phyloP scores from a whole-genome alignment of 2,113 vertebrate genomes.

The Solea solea region DNA sequence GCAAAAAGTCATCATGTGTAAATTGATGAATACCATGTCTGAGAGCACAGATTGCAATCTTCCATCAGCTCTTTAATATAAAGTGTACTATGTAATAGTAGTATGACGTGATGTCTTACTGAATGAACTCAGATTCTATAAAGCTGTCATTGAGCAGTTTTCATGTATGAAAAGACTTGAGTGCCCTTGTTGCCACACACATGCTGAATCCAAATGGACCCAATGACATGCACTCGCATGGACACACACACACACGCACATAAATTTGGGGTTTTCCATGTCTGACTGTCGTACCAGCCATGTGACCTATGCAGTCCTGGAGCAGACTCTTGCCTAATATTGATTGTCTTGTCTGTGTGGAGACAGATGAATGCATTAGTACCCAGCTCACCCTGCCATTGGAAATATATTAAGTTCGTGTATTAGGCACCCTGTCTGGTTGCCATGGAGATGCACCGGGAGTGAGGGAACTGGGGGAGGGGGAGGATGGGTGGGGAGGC shows the following conservation, averaged over 20 bases:
- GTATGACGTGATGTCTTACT: too few species aligned
- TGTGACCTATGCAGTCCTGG: slow-evolving; percentile 69
- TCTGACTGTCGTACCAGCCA: slow-evolving; percentile 37
- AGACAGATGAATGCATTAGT: slow-evolving; percentile 87
- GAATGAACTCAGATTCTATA: background rate
- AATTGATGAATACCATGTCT: background rate
- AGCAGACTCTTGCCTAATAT: slow-evolving; percentile 76
- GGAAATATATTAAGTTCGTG: slow-evolving; percentile 86
- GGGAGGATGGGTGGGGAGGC: slow-evolving; percentile 47
- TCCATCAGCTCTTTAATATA: slow-evolving; percentile 3
- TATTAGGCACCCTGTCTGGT: slow-evolving; percentile 87
- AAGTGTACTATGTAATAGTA: background rate
- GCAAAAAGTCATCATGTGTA: background rate
- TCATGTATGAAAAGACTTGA: slow-evolving; percentile 21
- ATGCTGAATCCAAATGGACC: slow-evolving; percentile 6
- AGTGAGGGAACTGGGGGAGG: slow-evolving; percentile 62
- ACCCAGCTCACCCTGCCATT: slow-evolving; percentile 82
- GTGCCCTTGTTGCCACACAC: slow-evolving; percentile 25
- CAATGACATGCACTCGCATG: slow-evolving; percentile 28
- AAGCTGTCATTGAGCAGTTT: slow-evolving; percentile 12
- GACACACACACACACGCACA: slow-evolving; percentile 10
- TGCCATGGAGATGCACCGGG: slow-evolving; percentile 81
- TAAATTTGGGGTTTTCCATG: slow-evolving; percentile 58
- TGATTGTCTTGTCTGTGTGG: slow-evolving; percentile 82
- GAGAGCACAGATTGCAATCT: background rate